A percentile compares a stretch with the other conserved stretches of the same genome.
phyloP scores from a whole-genome alignment of 2,888 invertebrate genomes.

The Helicoverpa assulta region DNA sequence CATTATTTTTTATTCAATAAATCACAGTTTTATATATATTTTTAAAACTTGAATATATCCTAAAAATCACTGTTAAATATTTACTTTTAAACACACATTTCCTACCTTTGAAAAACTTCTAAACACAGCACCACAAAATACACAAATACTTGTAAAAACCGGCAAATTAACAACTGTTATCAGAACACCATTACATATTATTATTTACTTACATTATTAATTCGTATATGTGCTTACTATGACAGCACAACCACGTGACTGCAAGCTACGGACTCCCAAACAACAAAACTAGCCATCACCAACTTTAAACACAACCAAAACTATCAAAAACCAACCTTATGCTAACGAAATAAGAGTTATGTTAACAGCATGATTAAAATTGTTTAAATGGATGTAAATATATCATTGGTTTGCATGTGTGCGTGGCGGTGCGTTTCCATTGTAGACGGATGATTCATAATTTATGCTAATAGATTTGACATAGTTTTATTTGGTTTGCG shows the following conservation, averaged over 20 bases:
- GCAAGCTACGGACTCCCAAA: constrained; percentile 29
- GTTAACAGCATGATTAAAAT: constrained; percentile 4
- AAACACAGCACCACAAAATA: neutral
- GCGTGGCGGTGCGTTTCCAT: constrained; percentile 47
- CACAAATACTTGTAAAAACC: neutral
- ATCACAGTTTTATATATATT: no score
- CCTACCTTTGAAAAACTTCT: no score
- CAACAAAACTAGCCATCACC: neutral
- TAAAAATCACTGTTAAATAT: no score
- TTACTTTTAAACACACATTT: no score
- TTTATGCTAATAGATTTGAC: constrained; percentile 31
- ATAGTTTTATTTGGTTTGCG: neutral
- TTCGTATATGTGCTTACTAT: constrained; percentile 27
- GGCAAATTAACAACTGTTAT: neutral
- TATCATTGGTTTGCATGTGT: constrained; percentile 44
- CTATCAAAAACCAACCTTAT: constrained; percentile 26
- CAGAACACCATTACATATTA: neutral
- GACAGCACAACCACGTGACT: constrained; percentile 37
- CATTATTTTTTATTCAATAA: no score
- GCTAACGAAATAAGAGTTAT: neutral
- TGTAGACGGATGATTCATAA: constrained; percentile 29
- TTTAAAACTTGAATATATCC: no score
- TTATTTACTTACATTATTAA: constrained; percentile 40
- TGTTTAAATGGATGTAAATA: constrained; percentile 47
- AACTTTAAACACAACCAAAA: neutral